phyloP scores from a whole-genome alignment of 1,140 invertebrate genomes.

The Ruditapes philippinarum region DNA sequence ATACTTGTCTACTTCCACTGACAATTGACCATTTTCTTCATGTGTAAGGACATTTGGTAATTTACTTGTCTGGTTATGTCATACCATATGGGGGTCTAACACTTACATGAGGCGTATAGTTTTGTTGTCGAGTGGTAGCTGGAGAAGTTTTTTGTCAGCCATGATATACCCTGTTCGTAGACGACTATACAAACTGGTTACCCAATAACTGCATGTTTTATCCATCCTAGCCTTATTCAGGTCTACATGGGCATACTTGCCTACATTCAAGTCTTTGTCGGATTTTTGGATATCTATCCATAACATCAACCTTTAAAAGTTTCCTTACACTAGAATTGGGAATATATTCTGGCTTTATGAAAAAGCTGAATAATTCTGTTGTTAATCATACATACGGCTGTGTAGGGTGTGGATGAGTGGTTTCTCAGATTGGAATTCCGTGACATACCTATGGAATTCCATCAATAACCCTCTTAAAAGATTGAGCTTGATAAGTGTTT shows the following conservation, averaged over 20 bases:
- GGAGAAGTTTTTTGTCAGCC: background rate
- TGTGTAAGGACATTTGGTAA: background rate
- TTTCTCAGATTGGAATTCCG: too few species aligned
- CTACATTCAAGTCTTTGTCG: background rate
- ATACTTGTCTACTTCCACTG: background rate
- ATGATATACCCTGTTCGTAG: background rate
- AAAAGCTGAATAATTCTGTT: background rate
- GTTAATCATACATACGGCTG: too few species aligned
- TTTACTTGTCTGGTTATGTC: background rate
- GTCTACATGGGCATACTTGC: background rate
- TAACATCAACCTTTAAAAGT: background rate
- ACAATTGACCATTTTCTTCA: background rate
- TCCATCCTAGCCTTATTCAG: background rate
- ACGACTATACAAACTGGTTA: background rate
- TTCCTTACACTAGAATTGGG: constrained; percentile 6
- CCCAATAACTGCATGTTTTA: background rate
- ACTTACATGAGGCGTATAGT: background rate
- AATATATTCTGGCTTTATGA: constrained; percentile 35
- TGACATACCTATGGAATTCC: too few species aligned
- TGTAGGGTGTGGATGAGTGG: too few species aligned
- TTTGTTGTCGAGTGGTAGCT: constrained; percentile 2
- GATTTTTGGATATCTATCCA: background rate
- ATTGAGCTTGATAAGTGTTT: too few species aligned
- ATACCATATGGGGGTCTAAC: background rate
- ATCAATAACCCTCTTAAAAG: too few species aligned